A percentile compares a stretch with the other conserved stretches of the same genome.
Conservation (phyloP, 2,113 vertebrate genomes). For the Eolophus roseicapilla region DNA sequence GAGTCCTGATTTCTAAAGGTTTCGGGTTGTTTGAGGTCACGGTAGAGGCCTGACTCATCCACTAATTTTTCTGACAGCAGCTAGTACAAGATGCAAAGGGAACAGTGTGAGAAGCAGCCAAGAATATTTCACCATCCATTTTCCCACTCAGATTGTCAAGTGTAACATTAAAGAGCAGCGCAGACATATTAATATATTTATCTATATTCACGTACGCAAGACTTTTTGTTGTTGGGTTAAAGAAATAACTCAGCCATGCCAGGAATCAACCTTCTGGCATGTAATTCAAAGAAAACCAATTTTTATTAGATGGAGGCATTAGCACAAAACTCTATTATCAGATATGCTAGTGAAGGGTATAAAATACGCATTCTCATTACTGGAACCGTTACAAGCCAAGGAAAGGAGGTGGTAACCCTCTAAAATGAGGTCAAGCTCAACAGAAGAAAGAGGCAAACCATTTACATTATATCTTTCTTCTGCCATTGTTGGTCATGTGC, state of each 20-base stretch:
- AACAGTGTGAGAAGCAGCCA: neutral
- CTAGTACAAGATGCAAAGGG: neutral
- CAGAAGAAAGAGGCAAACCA: neutral
- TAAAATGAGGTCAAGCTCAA: neutral
- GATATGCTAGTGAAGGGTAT: neutral
- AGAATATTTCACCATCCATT: neutral
- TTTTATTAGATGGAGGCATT: neutral
- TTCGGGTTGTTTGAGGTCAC: neutral
- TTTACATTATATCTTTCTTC: neutral
- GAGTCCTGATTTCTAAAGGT: neutral
- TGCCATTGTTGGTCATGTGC: neutral
- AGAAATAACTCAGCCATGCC: neutral
- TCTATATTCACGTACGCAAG: neutral
- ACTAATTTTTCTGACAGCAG: neutral
- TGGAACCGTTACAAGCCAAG: neutral
- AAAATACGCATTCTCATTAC: neutral
- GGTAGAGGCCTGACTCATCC: neutral
- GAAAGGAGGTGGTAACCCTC: neutral
- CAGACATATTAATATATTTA: neutral
- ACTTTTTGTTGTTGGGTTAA: neutral
- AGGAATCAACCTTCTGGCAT: neutral
- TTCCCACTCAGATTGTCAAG: neutral
- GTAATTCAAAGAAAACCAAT: neutral
- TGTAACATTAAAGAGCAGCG: neutral
- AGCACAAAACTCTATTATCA: neutral